Percentiles rank a stretch among this genome's conserved stretches.
Evolutionary conservation across 2,113 vertebrate genomes (phyloP).

Genomic region (Formicarius rufipectus): DNA sequence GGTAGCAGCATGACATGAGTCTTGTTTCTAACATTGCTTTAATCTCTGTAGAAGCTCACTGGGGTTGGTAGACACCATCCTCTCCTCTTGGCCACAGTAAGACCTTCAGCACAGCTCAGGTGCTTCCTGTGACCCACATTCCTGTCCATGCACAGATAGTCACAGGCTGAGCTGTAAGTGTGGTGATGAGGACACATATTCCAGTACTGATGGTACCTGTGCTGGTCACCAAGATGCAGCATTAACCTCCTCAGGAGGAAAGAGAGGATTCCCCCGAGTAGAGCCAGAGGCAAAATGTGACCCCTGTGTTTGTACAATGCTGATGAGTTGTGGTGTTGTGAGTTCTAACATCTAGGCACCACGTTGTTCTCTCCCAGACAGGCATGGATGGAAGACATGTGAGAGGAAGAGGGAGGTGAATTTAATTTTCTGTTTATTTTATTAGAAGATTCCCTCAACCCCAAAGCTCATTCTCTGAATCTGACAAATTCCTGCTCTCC

Average conservation of each 20-base stretch:
- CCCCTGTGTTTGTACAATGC: background rate
- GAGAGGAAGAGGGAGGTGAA: background rate
- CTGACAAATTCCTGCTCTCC: background rate
- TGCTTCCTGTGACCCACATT: background rate
- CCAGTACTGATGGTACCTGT: accelerated
- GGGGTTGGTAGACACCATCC: accelerated
- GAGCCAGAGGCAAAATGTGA: background rate
- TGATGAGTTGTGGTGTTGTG: background rate
- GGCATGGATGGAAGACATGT: background rate
- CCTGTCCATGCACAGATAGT: background rate
- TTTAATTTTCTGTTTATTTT: background rate
- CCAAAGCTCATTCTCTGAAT: background rate
- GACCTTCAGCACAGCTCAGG: background rate
- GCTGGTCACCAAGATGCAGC: background rate
- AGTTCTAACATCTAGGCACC: background rate
- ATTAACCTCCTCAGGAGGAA: background rate
- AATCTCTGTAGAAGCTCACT: background rate
- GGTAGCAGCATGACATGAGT: background rate
- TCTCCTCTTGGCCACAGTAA: accelerated
- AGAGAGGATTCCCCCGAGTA: background rate
- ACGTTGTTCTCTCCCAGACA: background rate
- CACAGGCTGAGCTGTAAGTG: accelerated
- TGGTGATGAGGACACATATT: accelerated
- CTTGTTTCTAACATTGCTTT: background rate
- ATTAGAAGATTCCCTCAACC: background rate